A percentile compares a stretch with the other conserved stretches of the same genome.
These are phyloP conservation scores for Nanger granti DNA, from an alignment of 2,113 vertebrate genomes.

Conservation along the genomic window DNA sequence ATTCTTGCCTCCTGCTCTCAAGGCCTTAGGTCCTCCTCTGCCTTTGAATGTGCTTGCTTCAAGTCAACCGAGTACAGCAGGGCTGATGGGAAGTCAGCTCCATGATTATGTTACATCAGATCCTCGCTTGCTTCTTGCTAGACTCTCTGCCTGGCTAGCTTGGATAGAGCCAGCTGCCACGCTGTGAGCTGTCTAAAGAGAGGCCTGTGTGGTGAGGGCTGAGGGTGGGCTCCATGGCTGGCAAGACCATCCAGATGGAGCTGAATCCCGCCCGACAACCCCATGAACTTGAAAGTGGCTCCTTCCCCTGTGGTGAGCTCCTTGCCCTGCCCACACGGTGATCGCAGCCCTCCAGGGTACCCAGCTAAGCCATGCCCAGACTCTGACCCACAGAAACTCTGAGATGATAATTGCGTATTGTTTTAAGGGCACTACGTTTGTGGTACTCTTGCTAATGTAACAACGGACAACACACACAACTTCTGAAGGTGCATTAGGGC, in stretches of 20 bases:
- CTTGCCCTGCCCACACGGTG: rapidly evolving
- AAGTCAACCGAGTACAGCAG: background rate
- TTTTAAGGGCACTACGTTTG: background rate
- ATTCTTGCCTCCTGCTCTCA: background rate
- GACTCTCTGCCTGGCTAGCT: background rate
- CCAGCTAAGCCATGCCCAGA: background rate
- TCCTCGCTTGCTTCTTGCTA: background rate
- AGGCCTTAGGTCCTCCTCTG: background rate
- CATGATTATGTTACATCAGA: rapidly evolving
- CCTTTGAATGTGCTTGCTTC: background rate
- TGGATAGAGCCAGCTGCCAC: rapidly evolving
- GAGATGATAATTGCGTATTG: background rate
- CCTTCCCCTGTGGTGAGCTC: background rate
- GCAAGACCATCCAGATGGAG: background rate
- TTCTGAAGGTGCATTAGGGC: background rate
- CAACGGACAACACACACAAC: background rate
- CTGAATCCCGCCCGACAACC: too few species aligned
- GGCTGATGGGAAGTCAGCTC: background rate
- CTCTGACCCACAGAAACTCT: background rate
- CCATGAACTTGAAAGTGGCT: background rate
- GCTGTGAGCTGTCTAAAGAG: background rate
- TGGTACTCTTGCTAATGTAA: background rate
- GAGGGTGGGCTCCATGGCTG: background rate
- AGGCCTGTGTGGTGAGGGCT: rapidly evolving
- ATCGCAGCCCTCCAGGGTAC: background rate